Conservation (phyloP, 2,888 invertebrate species). For the Spodoptera picta region DNA sequence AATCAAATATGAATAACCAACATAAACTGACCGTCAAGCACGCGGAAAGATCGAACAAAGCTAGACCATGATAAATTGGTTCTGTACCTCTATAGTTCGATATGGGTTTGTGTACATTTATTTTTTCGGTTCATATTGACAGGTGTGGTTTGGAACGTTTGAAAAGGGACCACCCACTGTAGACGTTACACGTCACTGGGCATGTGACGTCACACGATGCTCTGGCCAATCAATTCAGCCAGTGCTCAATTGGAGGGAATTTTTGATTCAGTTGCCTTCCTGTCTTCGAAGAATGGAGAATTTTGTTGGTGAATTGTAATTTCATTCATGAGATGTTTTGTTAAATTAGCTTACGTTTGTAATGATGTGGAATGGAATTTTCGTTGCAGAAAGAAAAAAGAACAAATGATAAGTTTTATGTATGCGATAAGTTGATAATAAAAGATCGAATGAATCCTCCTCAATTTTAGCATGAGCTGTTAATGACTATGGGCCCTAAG, state of each 20-base stretch:
- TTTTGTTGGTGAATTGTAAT: background rate
- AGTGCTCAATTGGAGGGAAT: conserved; percentile 8
- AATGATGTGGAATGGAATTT: too few relatives aligned
- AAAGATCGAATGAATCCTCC: too few relatives aligned
- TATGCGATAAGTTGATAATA: too few relatives aligned
- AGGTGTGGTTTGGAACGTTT: conserved; percentile 31
- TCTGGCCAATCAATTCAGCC: conserved; percentile 36
- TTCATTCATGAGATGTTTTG: background rate
- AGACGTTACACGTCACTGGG: conserved; percentile 25
- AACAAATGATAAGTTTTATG: too few relatives aligned
- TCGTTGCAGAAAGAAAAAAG: too few relatives aligned
- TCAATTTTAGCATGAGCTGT: too few relatives aligned
- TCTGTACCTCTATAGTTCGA: background rate
- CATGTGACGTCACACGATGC: conserved; percentile 37
- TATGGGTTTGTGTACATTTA: background rate
- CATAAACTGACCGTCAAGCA: too few relatives aligned
- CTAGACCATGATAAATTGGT: background rate
- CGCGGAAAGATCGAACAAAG: conserved; percentile 1
- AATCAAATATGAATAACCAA: too few relatives aligned
- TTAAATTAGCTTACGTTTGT: too few relatives aligned
- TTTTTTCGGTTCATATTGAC: conserved; percentile 35
- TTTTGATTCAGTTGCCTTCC: conserved; percentile 24
- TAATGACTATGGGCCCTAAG: too few relatives aligned
- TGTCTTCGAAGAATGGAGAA: conserved; percentile 30
- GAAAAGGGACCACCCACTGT: conserved; percentile 16